phyloP scores from a whole-genome alignment of 2,113 vertebrate genomes.

The Cnemophilus loriae region DNA sequence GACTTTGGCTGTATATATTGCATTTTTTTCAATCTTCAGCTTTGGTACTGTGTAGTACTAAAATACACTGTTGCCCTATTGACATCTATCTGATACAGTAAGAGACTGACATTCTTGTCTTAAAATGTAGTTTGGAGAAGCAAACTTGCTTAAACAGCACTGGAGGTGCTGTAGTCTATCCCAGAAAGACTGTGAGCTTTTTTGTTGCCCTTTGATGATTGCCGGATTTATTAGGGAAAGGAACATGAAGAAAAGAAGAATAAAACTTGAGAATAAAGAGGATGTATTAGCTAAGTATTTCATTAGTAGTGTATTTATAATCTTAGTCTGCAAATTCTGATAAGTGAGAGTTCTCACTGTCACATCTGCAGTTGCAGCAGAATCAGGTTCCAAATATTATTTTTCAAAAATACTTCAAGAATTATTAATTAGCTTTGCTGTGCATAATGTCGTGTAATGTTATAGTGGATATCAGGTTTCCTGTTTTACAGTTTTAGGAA shows the following conservation, averaged over 20 bases:
- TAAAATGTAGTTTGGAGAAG: background rate
- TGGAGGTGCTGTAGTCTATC: background rate
- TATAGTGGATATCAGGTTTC: background rate
- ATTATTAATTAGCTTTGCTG: background rate
- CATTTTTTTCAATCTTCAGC: background rate
- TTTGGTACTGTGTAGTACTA: background rate
- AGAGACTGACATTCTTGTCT: background rate
- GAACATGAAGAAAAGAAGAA: background rate
- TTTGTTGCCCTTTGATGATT: background rate
- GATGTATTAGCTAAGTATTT: background rate
- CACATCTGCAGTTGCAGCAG: background rate
- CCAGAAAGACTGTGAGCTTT: background rate
- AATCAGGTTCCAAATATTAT: background rate
- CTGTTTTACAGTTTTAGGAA: background rate
- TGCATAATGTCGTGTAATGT: background rate
- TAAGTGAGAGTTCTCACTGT: background rate
- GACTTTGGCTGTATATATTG: background rate
- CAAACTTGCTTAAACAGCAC: background rate
- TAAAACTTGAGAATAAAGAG: background rate
- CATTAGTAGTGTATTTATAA: background rate
- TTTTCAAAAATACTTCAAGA: background rate
- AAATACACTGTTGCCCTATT: background rate
- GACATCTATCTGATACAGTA: background rate
- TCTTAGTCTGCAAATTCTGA: background rate
- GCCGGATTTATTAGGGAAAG: background rate